Base-by-base conservation (phyloP, 92 coral and sea anemone species). In the Palythoa heliodiscus region DNA sequence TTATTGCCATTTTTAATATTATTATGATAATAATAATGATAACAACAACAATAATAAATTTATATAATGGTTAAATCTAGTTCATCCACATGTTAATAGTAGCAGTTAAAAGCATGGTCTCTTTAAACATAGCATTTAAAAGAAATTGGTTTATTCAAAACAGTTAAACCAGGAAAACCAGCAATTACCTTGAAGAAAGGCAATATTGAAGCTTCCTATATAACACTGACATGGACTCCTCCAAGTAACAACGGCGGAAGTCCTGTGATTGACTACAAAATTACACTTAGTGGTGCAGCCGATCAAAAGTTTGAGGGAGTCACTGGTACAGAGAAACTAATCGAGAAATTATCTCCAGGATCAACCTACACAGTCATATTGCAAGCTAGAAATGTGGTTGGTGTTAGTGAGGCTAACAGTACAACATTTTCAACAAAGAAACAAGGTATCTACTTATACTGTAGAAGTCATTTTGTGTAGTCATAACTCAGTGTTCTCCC, bases 181-280 rank as follows among this genome's bases (percentile, higher is more conserved):
- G 35, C 15, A 71, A 37, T 71, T 20, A 71, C 75, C 13, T 9
- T 71, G n/a, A 71, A 13, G 16, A 16, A 69, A 20, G 15, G 38
- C 35, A 15, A 71, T 12, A 39, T 71, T 38, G n/a, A 71, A 40
- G 52, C 75, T 12, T 71, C 75, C 3, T 71, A 71, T 22, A 17
- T 71, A 37, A 71, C 16, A 12, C 52, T 71, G 15, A 71, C 52
- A 40, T 71, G 75, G 75, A 71, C 75, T 71, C 50, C 53, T 7
- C 75, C 75, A 1, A 40, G 16, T 37, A 40, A 71, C 22, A 17
- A 71, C 11, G 75, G 75, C 7, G 75, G 75, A 12, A 71, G 52
- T 71, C 20, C 75, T 71, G 75, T 71, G 20, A 37, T 71, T 9
- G 75, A 71, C 75, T 71, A 71, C 75, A 71, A 25, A 71, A 40